A percentile compares a stretch with the other conserved stretches of the same genome.
These are phyloP conservation scores for Taphrorychus bicolor DNA, from an alignment of 2,888 invertebrate genomes.

Conservation along the genomic window DNA sequence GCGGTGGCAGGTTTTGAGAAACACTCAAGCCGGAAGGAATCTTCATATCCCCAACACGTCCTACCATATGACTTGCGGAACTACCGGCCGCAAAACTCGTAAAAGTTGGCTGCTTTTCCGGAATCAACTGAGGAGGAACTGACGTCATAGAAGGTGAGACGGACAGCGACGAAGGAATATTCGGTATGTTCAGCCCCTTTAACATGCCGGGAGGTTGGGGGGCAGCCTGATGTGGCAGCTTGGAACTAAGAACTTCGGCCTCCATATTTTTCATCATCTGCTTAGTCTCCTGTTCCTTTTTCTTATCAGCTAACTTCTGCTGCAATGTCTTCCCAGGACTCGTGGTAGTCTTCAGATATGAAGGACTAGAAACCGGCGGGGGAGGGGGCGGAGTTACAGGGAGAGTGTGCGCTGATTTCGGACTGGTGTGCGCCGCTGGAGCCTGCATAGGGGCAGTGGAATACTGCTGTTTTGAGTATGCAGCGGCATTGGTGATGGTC, in stretches of 20 bases:
- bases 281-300: slow-evolving; percentile 60
- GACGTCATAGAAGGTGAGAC: slow-evolving; percentile 58
- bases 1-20: slow-evolving; percentile 34
- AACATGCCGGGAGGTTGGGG: slow-evolving; percentile 33
- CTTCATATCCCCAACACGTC: slow-evolving; percentile 8
- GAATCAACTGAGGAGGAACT: not conserved
- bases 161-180: slow-evolving; percentile 63
- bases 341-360: slow-evolving; percentile 17
- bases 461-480: slow-evolving; percentile 13
- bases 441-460: slow-evolving; percentile 25
- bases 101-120: slow-evolving; percentile 15
- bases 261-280: slow-evolving; percentile 45
- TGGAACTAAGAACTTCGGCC: slow-evolving; percentile 42
- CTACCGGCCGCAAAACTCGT: not conserved
- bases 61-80: not conserved
- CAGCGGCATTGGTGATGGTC: slow-evolving; percentile 5
- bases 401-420: slow-evolving; percentile 14
- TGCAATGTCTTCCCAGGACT: slow-evolving; percentile 69
- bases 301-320: slow-evolving; percentile 72
- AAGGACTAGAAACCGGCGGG: slow-evolving; percentile 31
- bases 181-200: slow-evolving; percentile 47
- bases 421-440: slow-evolving; percentile 25
- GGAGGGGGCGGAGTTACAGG: slow-evolving; percentile 26
- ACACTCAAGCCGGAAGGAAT: slow-evolving; percentile 48
- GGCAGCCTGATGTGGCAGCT: slow-evolving; percentile 23